Evolutionary conservation across 2,888 invertebrate genomes (phyloP), one percentile per base, ranked within the genome.

Genomic region (Pterostichus madidus): DNA sequence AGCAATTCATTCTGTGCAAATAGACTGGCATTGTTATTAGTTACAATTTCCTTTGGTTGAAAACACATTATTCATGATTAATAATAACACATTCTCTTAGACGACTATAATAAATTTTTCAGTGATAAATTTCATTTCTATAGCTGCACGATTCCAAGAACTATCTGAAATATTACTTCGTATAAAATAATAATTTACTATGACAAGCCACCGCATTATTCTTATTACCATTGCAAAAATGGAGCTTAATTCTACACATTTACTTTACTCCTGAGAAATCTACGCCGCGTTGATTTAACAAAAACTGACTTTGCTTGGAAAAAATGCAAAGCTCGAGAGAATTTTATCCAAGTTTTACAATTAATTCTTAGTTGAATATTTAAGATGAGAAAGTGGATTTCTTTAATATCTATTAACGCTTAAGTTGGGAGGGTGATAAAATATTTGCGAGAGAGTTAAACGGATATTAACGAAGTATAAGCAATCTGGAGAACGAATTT

Each of bases 11-110:
- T 49, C n/a, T 13, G 49, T 13, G 11, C 49, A 49, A 49, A 49
- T 49, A 49, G 49, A 49, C 49, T 56, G 7, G 0, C 56, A 56
- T 17, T 17, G 56, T 56, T 56, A 56, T 56, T 56, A 56, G 56
- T 56, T 17, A 56, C 56, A 56, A 35, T 35, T 39, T n/a, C 35
- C 13, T 64, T 64, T 32, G 39, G 64, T 64, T 39, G 64, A 64
- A 64, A 64, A 64, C 64, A 64, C 64, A 64, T 64, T 64, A 64
- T 13, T 64, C 64, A 64, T 64, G 39, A 64, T 64, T 64, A 64
- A 35, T 64, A 64, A 64, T 64, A 64, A 35, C 13, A 39, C 15
- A 35, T 64, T 15, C 35, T 8, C 39, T 13, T 7, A 35, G n/a
- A n/a, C n/a, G 64, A 35, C 35, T 11, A 35, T 64, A 64, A 64